Evolutionary conservation across 2,797 vertebrate species (phyloP).

Genomic region (Manis crassicaudata): DNA sequence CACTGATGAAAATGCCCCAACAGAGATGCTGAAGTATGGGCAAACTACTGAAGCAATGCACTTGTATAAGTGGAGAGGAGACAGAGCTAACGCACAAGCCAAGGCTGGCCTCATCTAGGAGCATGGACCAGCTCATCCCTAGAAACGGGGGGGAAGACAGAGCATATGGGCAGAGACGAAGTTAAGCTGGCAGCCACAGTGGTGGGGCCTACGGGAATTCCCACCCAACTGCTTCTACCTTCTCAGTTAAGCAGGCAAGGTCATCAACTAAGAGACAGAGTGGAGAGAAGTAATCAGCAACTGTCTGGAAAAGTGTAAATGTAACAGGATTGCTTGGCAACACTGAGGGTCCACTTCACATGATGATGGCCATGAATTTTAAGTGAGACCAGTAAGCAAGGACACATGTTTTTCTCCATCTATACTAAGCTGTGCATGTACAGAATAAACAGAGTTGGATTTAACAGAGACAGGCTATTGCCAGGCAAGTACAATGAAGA

Average conservation of each 20-base stretch:
- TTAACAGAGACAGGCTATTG: not conserved
- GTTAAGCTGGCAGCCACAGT: not conserved
- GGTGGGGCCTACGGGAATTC: not conserved
- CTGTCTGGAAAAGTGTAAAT: not conserved
- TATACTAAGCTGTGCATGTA: not conserved
- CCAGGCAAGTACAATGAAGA: not conserved
- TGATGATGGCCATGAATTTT: not conserved
- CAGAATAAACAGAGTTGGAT: not conserved
- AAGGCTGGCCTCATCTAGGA: not conserved
- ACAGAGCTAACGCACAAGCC: not conserved
- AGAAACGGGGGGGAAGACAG: too few species aligned
- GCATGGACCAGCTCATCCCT: not conserved
- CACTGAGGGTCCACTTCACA: not conserved
- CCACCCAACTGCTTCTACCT: not conserved
- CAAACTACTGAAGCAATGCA: not conserved
- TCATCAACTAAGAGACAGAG: not conserved
- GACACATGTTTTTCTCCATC: not conserved
- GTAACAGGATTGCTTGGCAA: not conserved
- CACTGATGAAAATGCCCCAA: not conserved
- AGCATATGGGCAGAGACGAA: not conserved
- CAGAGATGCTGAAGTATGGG: not conserved
- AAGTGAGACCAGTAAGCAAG: not conserved
- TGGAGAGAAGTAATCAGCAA: not conserved
- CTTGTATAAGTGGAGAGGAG: not conserved
- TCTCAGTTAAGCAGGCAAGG: not conserved